A percentile compares a stretch with the other conserved stretches of the same genome.
Conservation (phyloP, 2,113 vertebrate species). For the Cercopithecus mona region DNA sequence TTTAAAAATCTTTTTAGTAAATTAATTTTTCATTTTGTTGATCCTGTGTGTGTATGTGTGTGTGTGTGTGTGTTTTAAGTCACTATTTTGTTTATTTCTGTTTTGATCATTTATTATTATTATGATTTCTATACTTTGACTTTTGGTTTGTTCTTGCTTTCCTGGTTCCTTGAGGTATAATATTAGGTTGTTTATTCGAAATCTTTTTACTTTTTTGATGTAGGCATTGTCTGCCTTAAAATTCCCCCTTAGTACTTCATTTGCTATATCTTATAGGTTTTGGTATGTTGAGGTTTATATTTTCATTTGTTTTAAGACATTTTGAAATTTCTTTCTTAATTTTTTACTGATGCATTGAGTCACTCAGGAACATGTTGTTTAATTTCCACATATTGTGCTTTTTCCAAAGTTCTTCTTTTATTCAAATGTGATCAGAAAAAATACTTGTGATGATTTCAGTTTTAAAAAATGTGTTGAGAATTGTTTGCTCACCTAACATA, state of each 20-base stretch:
- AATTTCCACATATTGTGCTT: neutral
- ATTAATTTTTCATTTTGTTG: neutral
- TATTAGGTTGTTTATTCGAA: neutral
- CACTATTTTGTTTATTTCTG: neutral
- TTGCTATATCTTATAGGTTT: neutral
- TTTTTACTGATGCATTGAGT: neutral
- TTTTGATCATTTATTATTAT: neutral
- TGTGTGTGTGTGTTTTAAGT: neutral
- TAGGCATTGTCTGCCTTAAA: neutral
- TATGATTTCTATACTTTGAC: neutral
- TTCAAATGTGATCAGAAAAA: neutral
- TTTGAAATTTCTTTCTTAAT: neutral
- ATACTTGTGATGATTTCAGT: neutral
- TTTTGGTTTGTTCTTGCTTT: neutral
- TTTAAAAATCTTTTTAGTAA: neutral
- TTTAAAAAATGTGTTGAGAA: neutral
- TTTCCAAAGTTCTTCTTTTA: neutral
- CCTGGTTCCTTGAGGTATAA: neutral
- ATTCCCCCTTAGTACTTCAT: neutral
- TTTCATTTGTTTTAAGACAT: neutral
- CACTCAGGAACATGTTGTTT: neutral
- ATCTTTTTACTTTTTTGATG: neutral
- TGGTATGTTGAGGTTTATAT: neutral
- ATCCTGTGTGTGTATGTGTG: neutral
- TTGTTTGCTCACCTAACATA: neutral